Percentiles rank a stretch among this genome's conserved stretches.
Conservation (phyloP, 2,888 invertebrate genomes). For the Drosophila glabriapex region DNA sequence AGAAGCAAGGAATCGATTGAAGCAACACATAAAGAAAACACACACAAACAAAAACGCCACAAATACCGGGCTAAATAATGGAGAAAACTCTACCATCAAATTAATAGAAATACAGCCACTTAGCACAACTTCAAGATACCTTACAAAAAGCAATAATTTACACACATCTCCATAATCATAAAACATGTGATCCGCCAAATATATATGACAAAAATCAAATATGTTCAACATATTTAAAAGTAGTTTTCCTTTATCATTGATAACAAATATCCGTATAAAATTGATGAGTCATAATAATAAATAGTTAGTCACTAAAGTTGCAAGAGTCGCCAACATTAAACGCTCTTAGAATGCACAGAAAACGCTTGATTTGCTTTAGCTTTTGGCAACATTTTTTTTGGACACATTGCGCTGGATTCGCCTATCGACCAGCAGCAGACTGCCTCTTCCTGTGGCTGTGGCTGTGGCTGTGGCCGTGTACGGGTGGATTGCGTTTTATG, state of each 20-base stretch:
- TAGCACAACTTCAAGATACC: constrained; percentile 1
- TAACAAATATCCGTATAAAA: not conserved
- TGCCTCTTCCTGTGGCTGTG: constrained; percentile 15
- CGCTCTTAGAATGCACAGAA: constrained; percentile 3
- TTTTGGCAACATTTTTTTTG: not conserved
- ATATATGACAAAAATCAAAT: not conserved
- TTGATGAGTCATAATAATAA: not conserved
- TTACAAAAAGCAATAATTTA: not conserved
- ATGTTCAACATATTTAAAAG: not conserved
- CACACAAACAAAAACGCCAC: not conserved
- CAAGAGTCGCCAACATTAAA: not conserved
- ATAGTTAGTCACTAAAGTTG: not conserved
- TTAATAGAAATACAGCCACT: constrained; percentile 22
- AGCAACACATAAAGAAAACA: constrained; percentile 41
- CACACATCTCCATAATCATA: not conserved
- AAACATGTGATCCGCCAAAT: not conserved
- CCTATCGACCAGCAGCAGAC: constrained; percentile 36
- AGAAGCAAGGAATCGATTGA: constrained; percentile 22
- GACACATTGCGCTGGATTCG: constrained; percentile 31
- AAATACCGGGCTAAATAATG: constrained; percentile 33
- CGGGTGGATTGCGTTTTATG: constrained; percentile 40
- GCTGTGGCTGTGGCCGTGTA: not conserved
- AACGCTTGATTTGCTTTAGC: constrained; percentile 12
- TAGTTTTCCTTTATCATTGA: not conserved
- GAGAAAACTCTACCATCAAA: constrained; percentile 18